Base-by-base conservation (phyloP, 2,888 invertebrate species). In the Calliopum simillimum region DNA sequence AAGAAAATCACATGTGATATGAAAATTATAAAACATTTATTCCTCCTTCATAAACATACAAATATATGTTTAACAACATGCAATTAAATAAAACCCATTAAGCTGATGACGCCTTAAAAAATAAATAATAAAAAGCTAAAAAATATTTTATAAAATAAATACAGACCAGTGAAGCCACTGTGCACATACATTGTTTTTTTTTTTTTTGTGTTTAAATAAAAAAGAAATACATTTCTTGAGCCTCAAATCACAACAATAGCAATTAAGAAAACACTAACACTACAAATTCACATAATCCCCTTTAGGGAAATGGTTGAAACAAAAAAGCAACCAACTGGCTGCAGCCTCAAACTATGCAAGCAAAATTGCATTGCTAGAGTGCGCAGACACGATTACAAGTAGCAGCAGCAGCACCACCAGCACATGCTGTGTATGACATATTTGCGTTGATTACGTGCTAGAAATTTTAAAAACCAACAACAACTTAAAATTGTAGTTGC, bases 71-170 rank as follows among this genome's bases (percentile, higher is more conserved):
- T 63, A 33, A 47, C 11, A 3, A 33, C 19, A 33, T 49, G 63
- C 63, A 49, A 63, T 63, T 21, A 63, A 63, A 49, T 33, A 41
- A 47, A n/a, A 44, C 55, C 44, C 65, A 53, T 64, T 53, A 51
- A 53, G 64, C 51, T 64, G 14, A 43, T 41, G 41, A 53, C 64
- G 41, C 14, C 21, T 8, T 1, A 1, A 33, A 8, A 33, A 33
- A 33, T 33, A 33, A 8, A 33, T 33, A 33, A 8, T 1, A 33
- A 33, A 33, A 33, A 1, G n/a, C n/a, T n/a, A n/a, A 33, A 33
- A 33, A 1, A 33, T 6, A 8, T 33, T 33, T 8, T 33, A 8
- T 5, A 25, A 25, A 25, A 25, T 5, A 25, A 25, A 33, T 8
- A 33, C 5, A 33, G 8, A 33, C n/a, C n/a, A 8, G 33, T 8